phyloP scores from a whole-genome alignment of 2,888 invertebrate species.

The Catonia carolina region DNA sequence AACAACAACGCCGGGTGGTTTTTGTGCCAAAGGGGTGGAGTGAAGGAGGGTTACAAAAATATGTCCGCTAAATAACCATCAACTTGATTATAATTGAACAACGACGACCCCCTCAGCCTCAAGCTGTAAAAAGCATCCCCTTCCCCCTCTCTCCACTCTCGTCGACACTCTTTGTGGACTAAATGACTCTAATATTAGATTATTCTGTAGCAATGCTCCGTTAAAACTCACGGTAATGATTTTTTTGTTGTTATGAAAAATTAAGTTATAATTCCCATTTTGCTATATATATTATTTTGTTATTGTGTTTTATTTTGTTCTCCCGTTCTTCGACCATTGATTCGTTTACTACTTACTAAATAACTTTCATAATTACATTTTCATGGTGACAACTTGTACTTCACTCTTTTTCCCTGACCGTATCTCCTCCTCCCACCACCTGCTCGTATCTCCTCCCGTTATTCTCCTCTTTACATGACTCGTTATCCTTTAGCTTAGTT shows the following conservation, averaged over 20 bases:
- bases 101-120: constrained; percentile 3
- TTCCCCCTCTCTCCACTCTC: constrained; percentile 16
- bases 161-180: constrained; percentile 7
- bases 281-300: constrained; percentile 10
- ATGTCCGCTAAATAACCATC: constrained; percentile 21
- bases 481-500: too few relatives aligned
- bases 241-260: constrained; percentile 24
- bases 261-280: constrained; percentile 23
- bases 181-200: constrained; percentile 25
- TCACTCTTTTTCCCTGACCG: too few relatives aligned
- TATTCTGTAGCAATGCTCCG: constrained; percentile 23
- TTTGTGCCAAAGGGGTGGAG: too few relatives aligned
- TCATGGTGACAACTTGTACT: too few relatives aligned
- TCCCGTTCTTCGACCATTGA: not conserved
- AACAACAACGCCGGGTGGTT: too few relatives aligned
- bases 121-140: constrained; percentile 10
- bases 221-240: constrained; percentile 25
- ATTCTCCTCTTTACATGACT: too few relatives aligned
- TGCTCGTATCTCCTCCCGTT: too few relatives aligned
- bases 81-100: constrained; percentile 11
- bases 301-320: constrained; percentile 2
- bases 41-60: not conserved
- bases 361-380: not conserved
- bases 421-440: too few relatives aligned
- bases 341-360: not conserved